Base-by-base conservation (phyloP, 2,888 invertebrate species). In the Serrognathus titanus region DNA sequence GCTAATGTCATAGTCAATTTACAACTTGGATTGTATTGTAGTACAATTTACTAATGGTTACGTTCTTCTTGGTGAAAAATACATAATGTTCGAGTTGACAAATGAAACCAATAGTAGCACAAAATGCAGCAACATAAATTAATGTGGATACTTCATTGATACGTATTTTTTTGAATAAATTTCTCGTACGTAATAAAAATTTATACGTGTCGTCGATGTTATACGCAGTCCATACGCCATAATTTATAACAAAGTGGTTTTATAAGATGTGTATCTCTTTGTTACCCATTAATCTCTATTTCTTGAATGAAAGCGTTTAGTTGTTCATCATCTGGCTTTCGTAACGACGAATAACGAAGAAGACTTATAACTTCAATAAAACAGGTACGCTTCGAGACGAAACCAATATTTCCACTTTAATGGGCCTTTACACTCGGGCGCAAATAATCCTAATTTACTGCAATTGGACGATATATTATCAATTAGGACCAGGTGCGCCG, bases 381-480 rank as follows among this genome's bases (percentile, higher is more conserved):
- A 43, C n/a, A 43, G 9, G 12, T 43, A 43, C 10, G 12, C 12
- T 16, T 43, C 10, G 12, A 43, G 9, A 43, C 13, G 13, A 43
- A 43, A 43, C 20, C n/a, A 20, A 43, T 16, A 13, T 43, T 43
- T 43, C 43, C 20, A 43, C 16, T 43, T 43, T 11, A 16, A 43
- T 16, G n/a, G 43, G 43, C 13, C 49, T 55, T 45, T 50, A 55
- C 39, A 43, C 45, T 47, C 35, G 47, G 40, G 13, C 39, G 48
- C 51, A 62, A 65, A 67, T 66, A 67, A 67, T 69, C 65, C 67
- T 66, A 68, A 67, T 69, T 68, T 65, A 64, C 63, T 63, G 67
- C 67, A 68, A 69, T 67, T 68, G 69, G 67, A 67, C 70, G 66
- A 70, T 71, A 70, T 69, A 67, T 70, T 71, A 71, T 71, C 71